Evolutionary conservation across 2,797 vertebrate genomes (phyloP), one percentile per base, ranked within the genome.

Genomic region (Takifugu rubripes): DNA sequence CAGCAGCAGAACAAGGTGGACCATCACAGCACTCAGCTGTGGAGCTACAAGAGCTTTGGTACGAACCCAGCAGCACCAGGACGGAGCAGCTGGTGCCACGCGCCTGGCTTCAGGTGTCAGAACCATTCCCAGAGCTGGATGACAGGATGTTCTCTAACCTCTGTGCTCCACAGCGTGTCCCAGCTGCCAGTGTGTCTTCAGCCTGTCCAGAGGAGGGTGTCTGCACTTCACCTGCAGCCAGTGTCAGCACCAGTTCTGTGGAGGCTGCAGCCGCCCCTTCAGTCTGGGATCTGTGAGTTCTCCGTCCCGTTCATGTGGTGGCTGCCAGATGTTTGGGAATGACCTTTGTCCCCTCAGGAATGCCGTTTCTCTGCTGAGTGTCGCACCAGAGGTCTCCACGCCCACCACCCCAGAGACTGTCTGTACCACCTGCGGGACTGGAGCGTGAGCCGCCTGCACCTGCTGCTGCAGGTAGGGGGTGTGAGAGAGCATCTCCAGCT

Each of bases 341-440:
- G 2, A 2, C 31, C 9, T 10, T 14, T 40, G 17, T 25, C 9
- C 27, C 47, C n/a, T 53, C 74, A 92, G 91, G 74, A 52, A 16
- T 92, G 91, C 16, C 21, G 64, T 11, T 91, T 93, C 64, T 91
- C 88, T 0, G 56, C 25, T 0, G 77, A 86, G 8, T 92, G 90
- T 55, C 61, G 54, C 1, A 59, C 59, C 17, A 90, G 79, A 72
- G 91, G 91, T 25, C 86, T 92, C 42, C 92, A 93, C 1, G 91
- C 92, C 16, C 92, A 93, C 75, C 92, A 93, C 62, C 89, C 88
- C 33, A 76, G 92, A 61, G 82, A 91, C 83, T 93, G 92, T 49
- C 82, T 92, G 12, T 93, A 92, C 74, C 86, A 92, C 70, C 86
- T 93, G 46, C 86, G 92, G 26, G 92, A 93, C 84, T 93, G 92